These are phyloP conservation scores for Melipona beecheii DNA, from an alignment of 2,888 invertebrate genomes.

Conservation along the genomic window DNA sequence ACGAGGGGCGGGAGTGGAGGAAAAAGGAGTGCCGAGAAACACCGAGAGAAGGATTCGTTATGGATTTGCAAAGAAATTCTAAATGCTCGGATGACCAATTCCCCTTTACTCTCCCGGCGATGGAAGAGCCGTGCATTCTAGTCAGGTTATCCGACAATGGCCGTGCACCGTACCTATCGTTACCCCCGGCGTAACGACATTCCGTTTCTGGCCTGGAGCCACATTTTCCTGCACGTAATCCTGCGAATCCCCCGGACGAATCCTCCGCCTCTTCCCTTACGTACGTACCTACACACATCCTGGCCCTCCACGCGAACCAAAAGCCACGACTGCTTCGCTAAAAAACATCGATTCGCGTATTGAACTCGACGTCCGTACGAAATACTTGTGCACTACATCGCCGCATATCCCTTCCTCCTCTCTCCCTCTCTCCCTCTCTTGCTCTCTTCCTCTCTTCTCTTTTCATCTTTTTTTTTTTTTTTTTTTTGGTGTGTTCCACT, in stretches of 20 bases:
- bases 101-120: conserved; percentile 45
- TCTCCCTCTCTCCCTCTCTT: neutral
- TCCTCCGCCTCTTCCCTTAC: conserved; percentile 51
- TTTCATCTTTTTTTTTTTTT: neutral
- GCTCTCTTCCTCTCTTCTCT: neutral
- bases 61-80: conserved; percentile 33
- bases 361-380: conserved; percentile 27
- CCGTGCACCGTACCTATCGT: conserved; percentile 69
- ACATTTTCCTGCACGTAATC: conserved; percentile 76
- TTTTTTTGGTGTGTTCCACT: too few relatives aligned
- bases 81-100: conserved; percentile 55
- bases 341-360: conserved; percentile 53
- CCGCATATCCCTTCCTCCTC: neutral
- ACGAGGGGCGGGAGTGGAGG: neutral
- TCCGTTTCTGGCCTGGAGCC: conserved; percentile 74
- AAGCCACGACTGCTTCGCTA: conserved; percentile 46
- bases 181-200: conserved; percentile 72
- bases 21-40: neutral
- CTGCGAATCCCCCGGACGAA: conserved; percentile 66
- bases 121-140: conserved; percentile 56
- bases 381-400: conserved; percentile 1
- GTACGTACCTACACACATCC: conserved; percentile 18
- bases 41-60: conserved; percentile 15
- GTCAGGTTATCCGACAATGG: conserved; percentile 69
- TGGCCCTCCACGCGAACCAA: conserved; percentile 40